Base-by-base conservation (phyloP, 2,888 invertebrate genomes). In the Pseudeuparius sepicola region DNA sequence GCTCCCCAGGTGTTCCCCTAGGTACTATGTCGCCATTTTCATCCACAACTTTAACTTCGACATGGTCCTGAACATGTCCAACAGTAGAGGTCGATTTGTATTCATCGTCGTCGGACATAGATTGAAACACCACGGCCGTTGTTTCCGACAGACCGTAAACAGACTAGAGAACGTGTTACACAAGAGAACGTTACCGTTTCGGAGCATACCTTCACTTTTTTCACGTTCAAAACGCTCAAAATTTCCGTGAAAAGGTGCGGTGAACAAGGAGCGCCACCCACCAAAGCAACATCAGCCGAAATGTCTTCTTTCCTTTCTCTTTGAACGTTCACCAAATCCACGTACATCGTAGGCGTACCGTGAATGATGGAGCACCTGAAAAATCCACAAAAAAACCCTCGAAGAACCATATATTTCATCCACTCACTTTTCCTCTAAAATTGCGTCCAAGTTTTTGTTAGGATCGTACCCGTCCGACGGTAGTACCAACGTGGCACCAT, bases 291-390 rank as follows among this genome's bases (percentile, higher is more conserved):
- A 43, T 66, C 61, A 1, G 57, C 60, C 30, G 68, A 65, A 14
- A 74, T 60, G 2, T 67, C 61, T 10, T 64, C 50, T 7, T 66
- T 57, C 5, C 66, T 43, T 38, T 64, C 57, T 16, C 60, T 59
- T 47, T 71, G 70, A 4, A 58, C 59, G 15, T 66, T 66, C 24
- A 86, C 58, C 44, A 85, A 64, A 61, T 87, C 85, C 9, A 84
- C 73, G 58, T 82, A 82, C 88, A 88, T 88, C 2, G 89, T 88
- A 4, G 89, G 87, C 0, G 87, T 86, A 20, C 87, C 87, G 53
- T 77, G 77, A 15, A 80, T 56, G 2, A 75, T 59, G 1, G 74
- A 74, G 51, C 86, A 85, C 50, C 83, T 84, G 50, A 31, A 54
- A 47, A 26, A 10, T 12, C 9, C 14, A 4, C 23, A 2, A 14